Evolutionary conservation across 2,888 invertebrate species (phyloP).

Genomic region (Ornithoptera alexandrae): DNA sequence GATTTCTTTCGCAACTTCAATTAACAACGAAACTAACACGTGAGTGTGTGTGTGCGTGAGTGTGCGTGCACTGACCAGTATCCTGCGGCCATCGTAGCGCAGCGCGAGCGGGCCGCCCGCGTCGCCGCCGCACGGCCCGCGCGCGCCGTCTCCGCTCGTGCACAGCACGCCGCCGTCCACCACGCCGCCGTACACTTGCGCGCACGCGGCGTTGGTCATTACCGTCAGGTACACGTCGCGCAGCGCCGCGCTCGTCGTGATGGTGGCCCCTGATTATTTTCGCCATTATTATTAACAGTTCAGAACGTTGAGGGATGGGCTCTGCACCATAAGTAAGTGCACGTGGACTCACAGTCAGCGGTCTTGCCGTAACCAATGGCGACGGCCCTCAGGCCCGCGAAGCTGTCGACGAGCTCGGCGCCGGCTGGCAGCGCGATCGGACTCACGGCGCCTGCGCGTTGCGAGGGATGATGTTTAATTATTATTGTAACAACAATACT

Average conservation of each 20-base stretch:
- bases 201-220: constrained; percentile 25
- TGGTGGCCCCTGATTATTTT: constrained; percentile 16
- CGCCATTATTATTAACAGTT: too few species aligned
- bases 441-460: constrained; percentile 27
- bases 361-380: constrained; percentile 30
- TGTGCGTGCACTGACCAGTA: constrained; percentile 38
- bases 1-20: too few species aligned
- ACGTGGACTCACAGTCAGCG: constrained; percentile 23
- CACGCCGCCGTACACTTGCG: constrained; percentile 42
- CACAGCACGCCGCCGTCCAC: constrained; percentile 80
- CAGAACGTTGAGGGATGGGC: too few species aligned
- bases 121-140: constrained; percentile 80
- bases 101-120: constrained; percentile 34
- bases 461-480: too few species aligned
- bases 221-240: constrained; percentile 23
- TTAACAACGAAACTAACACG: too few species aligned
- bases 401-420: constrained; percentile 24
- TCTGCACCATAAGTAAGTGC: too few species aligned
- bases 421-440: constrained; percentile 36
- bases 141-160: constrained; percentile 43
- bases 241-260: constrained; percentile 65
- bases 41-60: too few species aligned
- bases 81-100: constrained; percentile 40
- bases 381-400: constrained; percentile 23
- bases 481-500: too few species aligned